Percentiles rank a stretch among this genome's conserved stretches.
Evolutionary conservation across 2,888 invertebrate genomes (phyloP).

Genomic region (Pristionchus japonicus): DNA sequence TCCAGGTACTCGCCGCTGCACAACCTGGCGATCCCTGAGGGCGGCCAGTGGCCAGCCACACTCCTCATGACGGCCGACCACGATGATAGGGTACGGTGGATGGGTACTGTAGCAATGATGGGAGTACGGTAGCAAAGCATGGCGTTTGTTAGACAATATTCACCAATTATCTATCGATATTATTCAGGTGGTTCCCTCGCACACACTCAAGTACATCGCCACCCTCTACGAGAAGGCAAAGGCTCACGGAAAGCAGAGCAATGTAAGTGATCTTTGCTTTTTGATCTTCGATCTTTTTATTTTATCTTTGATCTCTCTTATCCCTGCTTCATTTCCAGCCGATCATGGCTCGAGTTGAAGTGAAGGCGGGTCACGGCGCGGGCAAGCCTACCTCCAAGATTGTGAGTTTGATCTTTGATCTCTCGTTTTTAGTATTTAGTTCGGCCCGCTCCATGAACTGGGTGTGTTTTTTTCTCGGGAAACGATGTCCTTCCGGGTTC

Average conservation of each 20-base stretch:
- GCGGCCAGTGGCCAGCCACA: constrained; percentile 88
- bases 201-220: constrained; percentile 94
- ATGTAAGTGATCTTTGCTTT: constrained; percentile 33
- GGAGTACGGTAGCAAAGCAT: neutral
- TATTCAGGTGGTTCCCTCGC: constrained; percentile 91
- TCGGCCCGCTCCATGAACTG: neutral
- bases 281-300: neutral
- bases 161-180: constrained; percentile 82
- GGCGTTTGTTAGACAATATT: no score
- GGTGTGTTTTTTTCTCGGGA: no score
- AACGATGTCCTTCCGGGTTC: neutral
- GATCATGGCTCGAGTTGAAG: constrained; percentile 89
- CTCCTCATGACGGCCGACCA: constrained; percentile 84
- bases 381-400: constrained; percentile 96
- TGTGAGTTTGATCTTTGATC: constrained; percentile 79
- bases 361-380: constrained; percentile 95
- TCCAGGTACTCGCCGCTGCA: constrained; percentile 89
- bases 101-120: neutral
- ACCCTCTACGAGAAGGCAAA: constrained; percentile 84
- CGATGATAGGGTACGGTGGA: constrained; percentile 51
- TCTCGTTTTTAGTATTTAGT: neutral
- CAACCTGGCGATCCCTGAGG: constrained; percentile 84
- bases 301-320: constrained; percentile 12
- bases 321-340: constrained; percentile 79
- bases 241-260: constrained; percentile 21